Evolutionary conservation across 1,140 invertebrate genomes (phyloP), one percentile per base, ranked within the genome.

Genomic region (Capitella teleta): DNA sequence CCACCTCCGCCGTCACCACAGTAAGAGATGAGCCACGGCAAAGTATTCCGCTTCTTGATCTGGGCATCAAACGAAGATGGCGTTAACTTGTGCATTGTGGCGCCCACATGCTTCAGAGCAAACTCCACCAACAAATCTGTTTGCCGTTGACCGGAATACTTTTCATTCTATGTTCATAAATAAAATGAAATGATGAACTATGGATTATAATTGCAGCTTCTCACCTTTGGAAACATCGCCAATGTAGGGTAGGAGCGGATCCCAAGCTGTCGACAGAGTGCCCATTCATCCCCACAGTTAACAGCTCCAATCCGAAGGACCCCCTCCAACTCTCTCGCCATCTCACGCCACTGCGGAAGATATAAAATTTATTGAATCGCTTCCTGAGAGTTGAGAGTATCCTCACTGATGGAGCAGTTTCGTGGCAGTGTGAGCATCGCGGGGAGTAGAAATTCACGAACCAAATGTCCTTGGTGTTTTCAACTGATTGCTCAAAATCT

Each of bases 361-460:
- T 32, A n/a, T 32, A n/a, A 10, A n/a, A 8, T 32, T n/a, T n/a
- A n/a, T n/a, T n/a, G n/a, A n/a, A n/a, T n/a, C n/a, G n/a, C n/a
- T n/a, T n/a, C n/a, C n/a, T n/a, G n/a, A n/a, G n/a, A n/a, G n/a
- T n/a, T n/a, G n/a, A 32, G n/a, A 32, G n/a, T 10, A 32, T 41
- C 12, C 73, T 70, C 65, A 77, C 76, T 32, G 65, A 64, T 44
- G 77, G 77, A 26, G 82, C 84, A 48, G 90, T 70, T 38, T 79
- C 75, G 66, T 88, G 86, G 67, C 87, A 92, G 53, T 87, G 85
- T 12, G 80, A 81, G 66, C 87, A 90, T 68, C 82, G 82, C 6
- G 86, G 83, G 8, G 85, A 87, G 67, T 86, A 90, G 66, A 83
- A 90, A 68, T 90, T 88, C 43, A 90, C 78, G 60, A 90, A 83